phyloP scores from a whole-genome alignment of 2,888 invertebrate species.

The Caenorhabditis imperialis region DNA sequence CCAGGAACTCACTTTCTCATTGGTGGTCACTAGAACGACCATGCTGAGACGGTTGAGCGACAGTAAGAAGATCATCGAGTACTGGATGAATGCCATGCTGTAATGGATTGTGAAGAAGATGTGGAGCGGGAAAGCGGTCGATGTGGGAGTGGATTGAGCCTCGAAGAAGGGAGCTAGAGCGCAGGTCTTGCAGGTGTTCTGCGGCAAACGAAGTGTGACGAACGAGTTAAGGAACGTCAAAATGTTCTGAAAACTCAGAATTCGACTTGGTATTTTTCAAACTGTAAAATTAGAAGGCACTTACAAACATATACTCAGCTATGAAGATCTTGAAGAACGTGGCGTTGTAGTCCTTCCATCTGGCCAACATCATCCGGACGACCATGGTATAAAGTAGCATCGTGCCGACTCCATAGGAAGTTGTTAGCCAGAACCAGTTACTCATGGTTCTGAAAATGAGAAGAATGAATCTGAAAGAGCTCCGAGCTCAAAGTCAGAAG shows the following conservation, averaged over 20 bases:
- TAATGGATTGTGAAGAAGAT: slow-evolving; percentile 46
- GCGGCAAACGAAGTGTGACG: slow-evolving; percentile 50
- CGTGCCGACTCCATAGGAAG: slow-evolving; percentile 17
- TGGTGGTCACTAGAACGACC: slow-evolving; percentile 30
- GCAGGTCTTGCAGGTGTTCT: slow-evolving; percentile 52
- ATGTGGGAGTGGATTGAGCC: neutral
- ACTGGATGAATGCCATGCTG: slow-evolving; percentile 44
- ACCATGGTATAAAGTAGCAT: slow-evolving; percentile 22
- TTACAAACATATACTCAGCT: slow-evolving; percentile 30
- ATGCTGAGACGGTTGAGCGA: slow-evolving; percentile 43
- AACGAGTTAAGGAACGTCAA: slow-evolving; percentile 50
- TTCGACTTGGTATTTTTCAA: too few relatives aligned
- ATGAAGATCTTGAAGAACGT: slow-evolving; percentile 36
- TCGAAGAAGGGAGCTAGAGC: slow-evolving; percentile 39
- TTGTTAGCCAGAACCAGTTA: too few relatives aligned
- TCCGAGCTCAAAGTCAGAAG: neutral
- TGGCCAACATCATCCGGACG: slow-evolving; percentile 23
- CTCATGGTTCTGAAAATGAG: too few relatives aligned
- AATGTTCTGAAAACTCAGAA: slow-evolving; percentile 33
- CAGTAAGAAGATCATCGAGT: slow-evolving; percentile 38
- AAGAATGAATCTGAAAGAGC: neutral
- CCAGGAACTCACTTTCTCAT: slow-evolving; percentile 23
- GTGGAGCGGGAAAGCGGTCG: slow-evolving; percentile 16
- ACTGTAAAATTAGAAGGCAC: neutral
- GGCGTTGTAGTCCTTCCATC: slow-evolving; percentile 32